phyloP scores from a whole-genome alignment of 2,797 vertebrate genomes.

The Hephaestus fuliginosus region DNA sequence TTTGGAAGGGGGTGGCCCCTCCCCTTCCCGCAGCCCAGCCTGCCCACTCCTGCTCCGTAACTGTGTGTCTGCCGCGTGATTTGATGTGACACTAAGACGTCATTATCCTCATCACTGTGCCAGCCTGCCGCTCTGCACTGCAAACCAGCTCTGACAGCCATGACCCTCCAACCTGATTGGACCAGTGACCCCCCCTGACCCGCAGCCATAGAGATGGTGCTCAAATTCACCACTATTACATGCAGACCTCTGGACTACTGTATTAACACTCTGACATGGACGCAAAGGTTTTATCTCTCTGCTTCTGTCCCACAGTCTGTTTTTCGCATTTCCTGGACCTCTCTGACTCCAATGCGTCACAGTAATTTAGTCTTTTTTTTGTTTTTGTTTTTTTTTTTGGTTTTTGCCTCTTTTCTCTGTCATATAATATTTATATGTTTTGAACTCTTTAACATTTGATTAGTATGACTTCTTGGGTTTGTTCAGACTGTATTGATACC shows the following conservation, averaged over 20 bases:
- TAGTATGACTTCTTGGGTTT: constrained; percentile 63
- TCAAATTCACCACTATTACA: constrained; percentile 77
- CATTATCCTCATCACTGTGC: constrained; percentile 82
- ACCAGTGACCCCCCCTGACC: constrained; percentile 69
- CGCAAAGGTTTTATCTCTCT: constrained; percentile 56
- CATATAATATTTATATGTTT: constrained; percentile 72
- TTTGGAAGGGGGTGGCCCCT: constrained; percentile 29
- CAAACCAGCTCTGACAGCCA: constrained; percentile 83
- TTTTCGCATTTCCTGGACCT: constrained; percentile 40
- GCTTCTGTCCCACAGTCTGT: constrained; percentile 57
- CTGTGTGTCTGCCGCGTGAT: constrained; percentile 74
- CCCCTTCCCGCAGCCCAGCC: constrained; percentile 24
- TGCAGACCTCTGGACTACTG: constrained; percentile 79
- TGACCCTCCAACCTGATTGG: constrained; percentile 76
- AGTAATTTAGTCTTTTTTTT: constrained; percentile 34
- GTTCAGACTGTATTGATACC: constrained; percentile 74
- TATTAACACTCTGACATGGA: constrained; percentile 61
- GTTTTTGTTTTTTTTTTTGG: constrained; percentile 11
- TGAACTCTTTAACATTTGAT: constrained; percentile 62
- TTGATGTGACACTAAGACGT: constrained; percentile 78
- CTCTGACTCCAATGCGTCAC: constrained; percentile 41
- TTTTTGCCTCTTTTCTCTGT: constrained; percentile 55
- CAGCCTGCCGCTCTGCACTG: constrained; percentile 76
- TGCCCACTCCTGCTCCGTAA: constrained; percentile 64
- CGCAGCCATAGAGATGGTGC: constrained; percentile 81